Percentiles rank a stretch among this genome's conserved stretches.
phyloP scores from a whole-genome alignment of 35 echinoderm and acorn worm species.

The Amphiura filiformis region DNA sequence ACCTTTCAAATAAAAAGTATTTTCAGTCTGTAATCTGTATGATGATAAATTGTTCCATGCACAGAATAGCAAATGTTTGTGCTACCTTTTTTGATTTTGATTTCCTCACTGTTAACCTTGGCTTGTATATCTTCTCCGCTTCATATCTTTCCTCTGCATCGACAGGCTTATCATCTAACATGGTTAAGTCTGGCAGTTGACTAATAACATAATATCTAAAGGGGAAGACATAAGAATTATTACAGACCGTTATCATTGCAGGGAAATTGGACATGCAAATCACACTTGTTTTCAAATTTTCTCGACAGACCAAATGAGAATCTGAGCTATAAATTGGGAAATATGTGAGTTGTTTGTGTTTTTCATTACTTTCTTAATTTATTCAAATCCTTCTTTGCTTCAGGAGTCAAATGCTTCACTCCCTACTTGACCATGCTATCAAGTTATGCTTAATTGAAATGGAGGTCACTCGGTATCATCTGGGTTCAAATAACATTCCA shows the following conservation, averaged over 20 bases:
- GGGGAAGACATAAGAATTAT: slow-evolving; percentile 7
- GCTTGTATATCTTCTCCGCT: slow-evolving; percentile 84
- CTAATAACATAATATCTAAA: slow-evolving; percentile 94
- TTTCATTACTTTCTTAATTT: no score
- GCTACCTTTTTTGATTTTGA: slow-evolving; percentile 7
- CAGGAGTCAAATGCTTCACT: no score
- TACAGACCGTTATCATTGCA: neutral
- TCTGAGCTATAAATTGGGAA: neutral
- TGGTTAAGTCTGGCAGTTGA: slow-evolving; percentile 69
- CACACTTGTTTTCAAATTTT: neutral
- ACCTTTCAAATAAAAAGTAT: no score
- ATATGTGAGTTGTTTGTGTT: neutral
- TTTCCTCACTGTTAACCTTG: slow-evolving; percentile 33
- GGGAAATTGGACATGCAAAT: neutral
- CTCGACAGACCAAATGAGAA: neutral
- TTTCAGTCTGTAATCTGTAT: no score
- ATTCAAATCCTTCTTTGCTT: no score
- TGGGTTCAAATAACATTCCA: no score
- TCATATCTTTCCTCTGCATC: slow-evolving; percentile 63
- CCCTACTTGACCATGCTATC: no score
- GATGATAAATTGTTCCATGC: no score
- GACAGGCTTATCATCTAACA: slow-evolving; percentile 80
- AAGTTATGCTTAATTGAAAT: no score
- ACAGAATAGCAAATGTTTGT: no score
- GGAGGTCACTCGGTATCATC: no score